Evolutionary conservation across 2,888 invertebrate species (phyloP).

Genomic region (Phania funesta): DNA sequence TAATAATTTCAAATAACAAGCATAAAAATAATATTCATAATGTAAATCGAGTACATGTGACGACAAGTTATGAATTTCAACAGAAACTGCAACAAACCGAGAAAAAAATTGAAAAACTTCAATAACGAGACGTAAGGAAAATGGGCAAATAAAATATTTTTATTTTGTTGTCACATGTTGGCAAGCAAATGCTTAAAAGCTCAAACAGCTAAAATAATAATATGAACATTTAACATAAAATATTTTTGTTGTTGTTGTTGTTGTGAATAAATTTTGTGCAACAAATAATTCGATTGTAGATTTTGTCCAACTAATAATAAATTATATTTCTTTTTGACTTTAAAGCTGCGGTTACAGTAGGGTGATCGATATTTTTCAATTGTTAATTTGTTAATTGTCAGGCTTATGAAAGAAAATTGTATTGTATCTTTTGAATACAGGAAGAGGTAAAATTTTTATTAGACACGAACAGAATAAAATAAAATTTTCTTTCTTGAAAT

Average conservation of each 20-base stretch:
- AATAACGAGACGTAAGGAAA: conserved; percentile 9
- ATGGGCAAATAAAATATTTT: conserved; percentile 53
- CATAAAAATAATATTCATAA: conserved; percentile 64
- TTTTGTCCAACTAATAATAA: too few species aligned
- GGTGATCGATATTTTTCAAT: too few species aligned
- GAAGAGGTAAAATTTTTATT: too few species aligned
- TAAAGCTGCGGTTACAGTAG: conserved; percentile 23
- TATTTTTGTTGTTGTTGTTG: neutral
- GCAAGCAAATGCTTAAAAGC: conserved; percentile 37
- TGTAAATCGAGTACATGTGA: conserved; percentile 62
- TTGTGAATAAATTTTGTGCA: conserved; percentile 34
- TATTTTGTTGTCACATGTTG: conserved; percentile 61
- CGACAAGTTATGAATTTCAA: conserved; percentile 67
- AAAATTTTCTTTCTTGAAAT: too few species aligned
- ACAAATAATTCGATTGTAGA: conserved; percentile 65
- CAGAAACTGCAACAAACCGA: conserved; percentile 12
- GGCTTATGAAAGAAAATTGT: too few species aligned
- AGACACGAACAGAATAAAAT: too few species aligned
- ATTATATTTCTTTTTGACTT: too few species aligned
- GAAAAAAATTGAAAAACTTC: conserved; percentile 22
- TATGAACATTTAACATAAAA: conserved; percentile 53
- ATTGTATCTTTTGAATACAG: too few species aligned
- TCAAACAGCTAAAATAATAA: conserved; percentile 38
- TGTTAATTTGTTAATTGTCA: too few species aligned
- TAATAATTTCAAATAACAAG: conserved; percentile 38